Evolutionary conservation across 1,140 invertebrate genomes (phyloP).

Genomic region (Hermatobates lingyangjiaoensis): DNA sequence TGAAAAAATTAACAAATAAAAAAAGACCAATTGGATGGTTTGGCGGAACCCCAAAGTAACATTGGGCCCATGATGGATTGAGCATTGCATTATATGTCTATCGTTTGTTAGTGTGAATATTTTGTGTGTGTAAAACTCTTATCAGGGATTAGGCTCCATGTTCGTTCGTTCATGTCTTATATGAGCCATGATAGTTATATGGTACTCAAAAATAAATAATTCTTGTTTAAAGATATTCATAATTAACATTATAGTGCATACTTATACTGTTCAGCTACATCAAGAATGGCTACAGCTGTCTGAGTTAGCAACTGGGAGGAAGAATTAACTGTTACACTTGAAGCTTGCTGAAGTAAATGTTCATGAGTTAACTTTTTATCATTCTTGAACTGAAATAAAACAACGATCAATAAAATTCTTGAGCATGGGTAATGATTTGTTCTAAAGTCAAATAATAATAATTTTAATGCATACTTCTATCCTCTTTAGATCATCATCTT

Average conservation of each 20-base stretch:
- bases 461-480: no score
- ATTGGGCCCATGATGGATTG: not conserved
- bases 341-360: slow-evolving; percentile 15
- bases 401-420: no score
- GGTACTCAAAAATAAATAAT: not conserved
- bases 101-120: not conserved
- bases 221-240: not conserved
- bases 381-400: not conserved
- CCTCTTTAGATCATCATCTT: no score
- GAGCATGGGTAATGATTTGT: no score
- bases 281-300: slow-evolving; percentile 11
- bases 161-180: not conserved
- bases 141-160: not conserved
- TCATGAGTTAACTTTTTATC: slow-evolving; percentile 9
- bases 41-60: no score
- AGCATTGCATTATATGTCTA: not conserved
- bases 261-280: slow-evolving; percentile 11
- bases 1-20: no score
- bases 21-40: no score
- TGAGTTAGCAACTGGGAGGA: slow-evolving; percentile 13
- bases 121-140: no score
- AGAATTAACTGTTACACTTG: slow-evolving; percentile 10
- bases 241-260: not conserved
- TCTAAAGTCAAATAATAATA: no score
- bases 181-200: not conserved